phyloP scores from a whole-genome alignment of 92 coral and sea anemone genomes.

The Phymanthus crucifer region DNA sequence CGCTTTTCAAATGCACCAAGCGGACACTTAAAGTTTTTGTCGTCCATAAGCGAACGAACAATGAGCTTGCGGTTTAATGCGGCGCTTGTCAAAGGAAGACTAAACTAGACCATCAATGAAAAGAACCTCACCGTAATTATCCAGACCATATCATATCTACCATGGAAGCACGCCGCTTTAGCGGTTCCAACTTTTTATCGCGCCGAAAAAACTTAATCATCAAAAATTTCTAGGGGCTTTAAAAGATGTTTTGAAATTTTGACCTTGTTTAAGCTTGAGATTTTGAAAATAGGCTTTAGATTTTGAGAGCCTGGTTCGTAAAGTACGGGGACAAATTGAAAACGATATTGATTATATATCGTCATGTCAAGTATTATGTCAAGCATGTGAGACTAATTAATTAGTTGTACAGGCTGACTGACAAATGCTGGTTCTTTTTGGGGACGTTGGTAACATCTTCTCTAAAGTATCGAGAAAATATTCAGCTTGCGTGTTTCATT shows the following conservation, averaged over 20 bases:
- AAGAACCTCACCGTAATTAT: conserved; percentile 35
- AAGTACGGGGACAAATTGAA: neutral
- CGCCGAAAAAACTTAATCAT: conserved; percentile 31
- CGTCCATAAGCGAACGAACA: conserved; percentile 26
- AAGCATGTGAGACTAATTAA: conserved; percentile 33
- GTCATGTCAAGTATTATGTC: conserved; percentile 36
- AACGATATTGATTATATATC: conserved; percentile 24
- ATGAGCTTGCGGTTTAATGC: conserved; percentile 34
- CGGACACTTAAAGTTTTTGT: conserved; percentile 15
- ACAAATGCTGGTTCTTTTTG: neutral
- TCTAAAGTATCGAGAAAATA: neutral
- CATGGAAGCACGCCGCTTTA: conserved; percentile 28
- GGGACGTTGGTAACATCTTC: neutral
- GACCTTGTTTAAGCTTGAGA: neutral
- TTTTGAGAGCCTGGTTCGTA: neutral
- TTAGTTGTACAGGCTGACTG: neutral
- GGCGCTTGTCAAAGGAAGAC: conserved; percentile 32
- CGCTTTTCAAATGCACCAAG: conserved; percentile 32
- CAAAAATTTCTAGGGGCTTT: neutral
- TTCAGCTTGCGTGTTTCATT: neutral
- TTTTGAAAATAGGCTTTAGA: neutral
- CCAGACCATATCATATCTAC: conserved; percentile 29
- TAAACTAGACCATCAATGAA: conserved; percentile 30
- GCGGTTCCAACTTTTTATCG: conserved; percentile 19
- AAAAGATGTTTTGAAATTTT: neutral